These are phyloP conservation scores for Phylloscopus collybita DNA, from an alignment of 2,797 vertebrate genomes.

Conservation along the genomic window DNA sequence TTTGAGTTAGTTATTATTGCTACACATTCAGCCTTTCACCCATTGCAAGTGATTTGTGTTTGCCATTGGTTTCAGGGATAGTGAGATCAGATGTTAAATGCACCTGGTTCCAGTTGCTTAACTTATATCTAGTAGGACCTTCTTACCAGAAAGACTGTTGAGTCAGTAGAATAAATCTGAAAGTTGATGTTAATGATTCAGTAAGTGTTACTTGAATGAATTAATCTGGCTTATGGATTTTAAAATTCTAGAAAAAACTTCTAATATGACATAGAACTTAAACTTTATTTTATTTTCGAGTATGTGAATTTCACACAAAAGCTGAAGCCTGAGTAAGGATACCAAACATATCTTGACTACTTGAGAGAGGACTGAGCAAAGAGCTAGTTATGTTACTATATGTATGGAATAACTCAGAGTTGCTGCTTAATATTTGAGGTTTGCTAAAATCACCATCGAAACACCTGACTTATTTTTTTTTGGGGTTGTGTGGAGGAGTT, in stretches of 20 bases:
- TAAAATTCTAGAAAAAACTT: background rate
- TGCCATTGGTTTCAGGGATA: background rate
- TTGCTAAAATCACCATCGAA: constrained; percentile 18
- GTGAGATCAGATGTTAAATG: background rate
- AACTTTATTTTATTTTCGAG: background rate
- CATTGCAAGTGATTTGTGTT: background rate
- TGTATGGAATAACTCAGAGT: background rate
- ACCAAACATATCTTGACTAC: background rate
- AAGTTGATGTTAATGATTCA: constrained; percentile 45
- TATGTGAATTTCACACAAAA: background rate
- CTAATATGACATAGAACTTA: background rate
- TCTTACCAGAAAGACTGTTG: background rate
- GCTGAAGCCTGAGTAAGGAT: background rate
- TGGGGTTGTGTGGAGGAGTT: constrained; percentile 7
- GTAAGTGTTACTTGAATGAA: background rate
- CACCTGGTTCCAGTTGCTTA: background rate
- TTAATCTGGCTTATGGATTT: background rate
- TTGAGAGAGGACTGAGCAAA: background rate
- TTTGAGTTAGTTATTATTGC: background rate
- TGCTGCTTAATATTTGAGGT: background rate
- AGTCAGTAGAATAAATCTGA: constrained; percentile 39
- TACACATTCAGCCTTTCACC: background rate
- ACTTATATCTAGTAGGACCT: background rate
- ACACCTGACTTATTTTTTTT: constrained; percentile 20
- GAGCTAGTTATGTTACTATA: background rate